These are phyloP conservation scores for Hippoglossus hippoglossus DNA, from an alignment of 2,797 vertebrate genomes.

Conservation along the genomic window DNA sequence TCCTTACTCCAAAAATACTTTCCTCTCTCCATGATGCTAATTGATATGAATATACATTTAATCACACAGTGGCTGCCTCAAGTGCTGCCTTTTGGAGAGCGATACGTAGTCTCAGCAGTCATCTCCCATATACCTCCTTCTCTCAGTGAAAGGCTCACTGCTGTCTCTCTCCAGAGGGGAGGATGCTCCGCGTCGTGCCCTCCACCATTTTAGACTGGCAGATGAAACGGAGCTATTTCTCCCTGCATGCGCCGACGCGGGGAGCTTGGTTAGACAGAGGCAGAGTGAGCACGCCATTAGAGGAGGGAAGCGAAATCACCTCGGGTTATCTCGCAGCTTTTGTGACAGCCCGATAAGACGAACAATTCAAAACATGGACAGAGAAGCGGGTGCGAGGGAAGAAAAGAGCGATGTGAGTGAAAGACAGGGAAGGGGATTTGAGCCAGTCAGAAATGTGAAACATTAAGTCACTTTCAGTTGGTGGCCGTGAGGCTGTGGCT, in stretches of 20 bases:
- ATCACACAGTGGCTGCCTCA: conserved; percentile 39
- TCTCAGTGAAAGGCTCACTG: conserved; percentile 59
- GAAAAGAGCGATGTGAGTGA: conserved; percentile 37
- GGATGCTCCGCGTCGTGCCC: conserved; percentile 58
- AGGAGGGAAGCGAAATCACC: conserved; percentile 60
- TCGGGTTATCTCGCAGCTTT: conserved; percentile 64
- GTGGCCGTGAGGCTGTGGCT: conserved; percentile 30
- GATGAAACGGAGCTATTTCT: conserved; percentile 69
- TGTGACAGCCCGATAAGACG: conserved; percentile 65
- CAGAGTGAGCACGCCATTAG: conserved; percentile 51
- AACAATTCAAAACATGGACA: conserved; percentile 50
- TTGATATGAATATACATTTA: conserved; percentile 46
- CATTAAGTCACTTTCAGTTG: conserved; percentile 42
- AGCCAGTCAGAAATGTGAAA: conserved; percentile 36
- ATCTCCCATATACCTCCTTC: conserved; percentile 52
- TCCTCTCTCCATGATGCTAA: conserved; percentile 32
- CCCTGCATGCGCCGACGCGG: conserved; percentile 31
- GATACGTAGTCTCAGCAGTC: conserved; percentile 66
- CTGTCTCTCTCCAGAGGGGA: conserved; percentile 64
- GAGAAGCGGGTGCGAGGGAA: conserved; percentile 18
- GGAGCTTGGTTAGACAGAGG: conserved; percentile 34
- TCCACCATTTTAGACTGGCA: conserved; percentile 73
- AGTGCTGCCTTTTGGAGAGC: conserved; percentile 41
- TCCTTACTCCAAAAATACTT: conserved; percentile 5
- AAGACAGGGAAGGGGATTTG: conserved; percentile 29